Base-by-base conservation (phyloP, 2,888 invertebrate genomes). In the Lutraria lutraria region DNA sequence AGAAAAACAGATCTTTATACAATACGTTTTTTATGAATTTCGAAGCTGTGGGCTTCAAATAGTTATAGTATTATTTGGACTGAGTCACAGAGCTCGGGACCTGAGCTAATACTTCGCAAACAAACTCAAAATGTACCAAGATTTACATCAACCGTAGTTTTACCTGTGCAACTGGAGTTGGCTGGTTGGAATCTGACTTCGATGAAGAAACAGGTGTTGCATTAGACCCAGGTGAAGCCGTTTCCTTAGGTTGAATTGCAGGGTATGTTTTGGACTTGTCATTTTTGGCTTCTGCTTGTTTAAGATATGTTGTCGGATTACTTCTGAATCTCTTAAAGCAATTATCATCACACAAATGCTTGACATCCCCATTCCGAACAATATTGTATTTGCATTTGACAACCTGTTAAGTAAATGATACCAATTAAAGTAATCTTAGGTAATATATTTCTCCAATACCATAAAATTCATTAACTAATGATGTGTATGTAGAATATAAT, bases 331-430 rank as follows among this genome's bases (percentile, higher is more conserved):
- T 91, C 86, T 96, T 95, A 94, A 96, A 96, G 93, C 96, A 96
- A 31, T 86, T 90, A 88, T 96, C 96, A 91, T 96, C 96, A 92
- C 96, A 96, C 79, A 96, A 93, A 91, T 96, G 96, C 89, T 96
- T 96, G 63, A 95, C 95, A 90, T 95, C 96, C 52, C 96, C 96
- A 94, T 96, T 95, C 80, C 96, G 93, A 25, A 96, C 95, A 76
- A 96, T 96, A 93, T 96, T 96, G 93, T 96, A 96, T 93, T 96
- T 96, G 94, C 96, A 96, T 87, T 95, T 95, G 15, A 94, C 94
- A 83, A 95, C 91, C 96, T 90, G 21, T 19, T n/a, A 81, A 87
- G 81, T 43, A 87, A 63, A 56, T 34, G 34, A 43, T 43, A 43
- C 2, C 43, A 43, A 43, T 43, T n/a, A n/a, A n/a, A n/a, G 43